Conservation (phyloP, 2,797 vertebrate genomes). For the Pagetopsis macropterus region DNA sequence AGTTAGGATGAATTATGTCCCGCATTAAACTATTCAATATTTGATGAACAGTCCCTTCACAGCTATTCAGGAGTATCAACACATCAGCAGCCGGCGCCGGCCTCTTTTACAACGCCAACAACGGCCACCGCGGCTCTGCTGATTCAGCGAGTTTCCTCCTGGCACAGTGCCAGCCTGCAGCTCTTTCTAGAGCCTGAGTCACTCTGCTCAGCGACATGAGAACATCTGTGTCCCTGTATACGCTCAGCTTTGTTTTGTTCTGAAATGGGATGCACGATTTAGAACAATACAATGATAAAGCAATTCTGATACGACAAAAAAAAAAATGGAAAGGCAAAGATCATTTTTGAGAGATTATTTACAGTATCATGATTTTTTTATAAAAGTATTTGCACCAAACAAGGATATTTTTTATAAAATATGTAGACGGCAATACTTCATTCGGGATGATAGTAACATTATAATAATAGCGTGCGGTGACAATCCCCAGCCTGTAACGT, state of each 20-base stretch:
- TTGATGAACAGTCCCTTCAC: not conserved
- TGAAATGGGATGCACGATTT: no score
- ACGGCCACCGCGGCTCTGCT: constrained; percentile 3
- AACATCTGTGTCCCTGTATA: constrained; percentile 6
- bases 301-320: no score
- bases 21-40: not conserved
- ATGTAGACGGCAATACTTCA: no score
- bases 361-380: no score
- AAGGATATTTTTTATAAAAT: no score
- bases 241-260: constrained; percentile 5
- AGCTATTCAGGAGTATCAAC: not conserved
- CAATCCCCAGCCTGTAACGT: no score
- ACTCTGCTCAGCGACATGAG: constrained; percentile 21
- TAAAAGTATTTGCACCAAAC: no score
- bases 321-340: no score
- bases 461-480: no score
- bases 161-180: not conserved
- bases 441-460: no score
- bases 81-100: not conserved
- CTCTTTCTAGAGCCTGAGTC: constrained; percentile 29
- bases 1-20: not conserved
- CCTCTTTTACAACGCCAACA: constrained; percentile 1
- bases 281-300: no score
- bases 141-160: constrained; percentile 35
- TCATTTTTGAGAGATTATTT: no score